A percentile compares a stretch with the other conserved stretches of the same genome.
phyloP scores from a whole-genome alignment of 2,888 invertebrate genomes.

The Drosophila acutilabella region DNA sequence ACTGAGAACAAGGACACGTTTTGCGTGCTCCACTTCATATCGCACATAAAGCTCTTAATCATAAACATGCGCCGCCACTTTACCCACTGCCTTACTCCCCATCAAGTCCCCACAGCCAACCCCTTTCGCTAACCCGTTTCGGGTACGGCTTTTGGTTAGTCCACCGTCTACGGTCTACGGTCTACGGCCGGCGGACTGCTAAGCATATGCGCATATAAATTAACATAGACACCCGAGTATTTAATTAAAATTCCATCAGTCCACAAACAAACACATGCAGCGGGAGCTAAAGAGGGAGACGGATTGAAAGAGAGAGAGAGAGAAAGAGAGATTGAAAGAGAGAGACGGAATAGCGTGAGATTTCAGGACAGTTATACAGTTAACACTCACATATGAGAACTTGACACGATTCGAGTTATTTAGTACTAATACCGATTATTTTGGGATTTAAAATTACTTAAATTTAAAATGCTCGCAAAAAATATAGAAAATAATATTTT shows the following conservation, averaged over 20 bases:
- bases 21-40: conserved; percentile 36
- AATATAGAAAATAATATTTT: no score
- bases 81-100: conserved; percentile 38
- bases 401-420: not conserved
- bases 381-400: not conserved
- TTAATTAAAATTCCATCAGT: conserved; percentile 79
- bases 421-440: no score
- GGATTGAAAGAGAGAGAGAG: not conserved
- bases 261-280: conserved; percentile 53
- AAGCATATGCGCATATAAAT: conserved; percentile 81
- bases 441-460: no score
- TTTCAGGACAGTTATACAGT: not conserved
- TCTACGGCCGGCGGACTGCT: conserved; percentile 46
- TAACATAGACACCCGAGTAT: conserved; percentile 80
- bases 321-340: conserved; percentile 2
- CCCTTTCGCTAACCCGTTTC: not conserved
- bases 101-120: not conserved
- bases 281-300: not conserved
- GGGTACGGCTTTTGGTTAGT: conserved; percentile 1
- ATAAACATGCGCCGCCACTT: conserved; percentile 81
- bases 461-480: no score
- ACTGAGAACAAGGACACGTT: conserved; percentile 52
- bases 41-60: conserved; percentile 74
- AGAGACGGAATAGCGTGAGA: not conserved
- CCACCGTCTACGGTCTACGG: conserved; percentile 1